Conservation (phyloP, 2,113 vertebrate genomes). For the Rhipidura dahli region DNA sequence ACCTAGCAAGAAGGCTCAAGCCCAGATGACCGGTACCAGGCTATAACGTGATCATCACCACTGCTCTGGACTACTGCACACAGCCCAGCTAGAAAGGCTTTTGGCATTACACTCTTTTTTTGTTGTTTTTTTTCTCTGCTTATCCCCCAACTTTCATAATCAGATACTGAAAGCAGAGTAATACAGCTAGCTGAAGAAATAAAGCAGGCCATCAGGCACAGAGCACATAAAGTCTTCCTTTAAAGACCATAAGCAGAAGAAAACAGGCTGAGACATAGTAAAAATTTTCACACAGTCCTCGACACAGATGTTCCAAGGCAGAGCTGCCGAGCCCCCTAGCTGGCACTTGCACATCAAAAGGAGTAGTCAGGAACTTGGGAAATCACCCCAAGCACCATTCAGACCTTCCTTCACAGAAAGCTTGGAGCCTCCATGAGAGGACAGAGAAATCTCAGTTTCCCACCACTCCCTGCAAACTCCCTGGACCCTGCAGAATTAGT, state of each 20-base stretch:
- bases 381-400: background rate
- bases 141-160: background rate
- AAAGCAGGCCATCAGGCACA: background rate
- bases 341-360: background rate
- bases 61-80: background rate
- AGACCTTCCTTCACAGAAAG: background rate
- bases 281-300: background rate
- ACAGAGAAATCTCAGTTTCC: background rate
- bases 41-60: fast-evolving
- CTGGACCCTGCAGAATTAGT: background rate
- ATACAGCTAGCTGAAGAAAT: background rate
- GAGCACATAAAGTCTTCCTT: background rate
- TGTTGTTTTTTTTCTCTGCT: background rate
- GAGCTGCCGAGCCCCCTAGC: background rate
- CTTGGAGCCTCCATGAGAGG: background rate
- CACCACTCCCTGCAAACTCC: background rate
- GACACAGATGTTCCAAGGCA: background rate
- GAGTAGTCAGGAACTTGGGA: background rate
- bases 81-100: background rate
- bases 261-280: background rate
- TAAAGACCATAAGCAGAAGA: background rate
- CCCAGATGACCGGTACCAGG: background rate
- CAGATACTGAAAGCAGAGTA: background rate
- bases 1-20: background rate
- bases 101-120: background rate